Percentiles rank a stretch among this genome's conserved stretches.
Evolutionary conservation across 2,113 vertebrate species (phyloP).

Genomic region (Emydocephalus ijimae): DNA sequence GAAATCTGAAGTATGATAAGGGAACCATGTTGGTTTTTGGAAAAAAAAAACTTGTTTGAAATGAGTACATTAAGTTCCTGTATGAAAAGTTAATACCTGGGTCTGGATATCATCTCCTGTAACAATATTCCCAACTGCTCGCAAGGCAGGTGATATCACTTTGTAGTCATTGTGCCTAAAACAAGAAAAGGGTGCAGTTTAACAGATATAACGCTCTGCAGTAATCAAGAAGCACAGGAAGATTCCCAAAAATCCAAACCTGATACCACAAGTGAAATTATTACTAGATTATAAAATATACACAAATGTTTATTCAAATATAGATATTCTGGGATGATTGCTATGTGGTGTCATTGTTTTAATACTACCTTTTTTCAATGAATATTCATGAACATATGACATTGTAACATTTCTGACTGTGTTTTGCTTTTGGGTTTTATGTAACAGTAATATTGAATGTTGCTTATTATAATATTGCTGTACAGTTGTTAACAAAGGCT

Average conservation of each 20-base stretch:
- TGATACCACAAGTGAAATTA: not conserved
- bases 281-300: not conserved
- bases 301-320: not conserved
- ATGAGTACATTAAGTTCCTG: not conserved
- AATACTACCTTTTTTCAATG: not conserved
- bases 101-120: constrained; percentile 97
- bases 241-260: not conserved
- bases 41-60: not conserved
- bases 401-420: not conserved
- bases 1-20: not conserved
- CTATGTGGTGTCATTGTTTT: not conserved
- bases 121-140: constrained; percentile 96
- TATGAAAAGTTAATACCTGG: constrained; percentile 72
- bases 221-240: constrained; percentile 3
- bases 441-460: not conserved
- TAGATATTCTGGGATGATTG: not conserved
- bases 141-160: constrained; percentile 93
- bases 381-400: not conserved
- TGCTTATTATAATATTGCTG: not conserved
- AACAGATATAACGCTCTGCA: not conserved
- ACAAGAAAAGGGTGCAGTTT: constrained; percentile 22
- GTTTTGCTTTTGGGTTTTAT: not conserved
- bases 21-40: not conserved
- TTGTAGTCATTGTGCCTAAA: constrained; percentile 95
- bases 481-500: not conserved